A percentile compares a stretch with the other conserved stretches of the same genome.
Conservation (phyloP, 2,888 invertebrate genomes). For the Ormyrus rosae region DNA sequence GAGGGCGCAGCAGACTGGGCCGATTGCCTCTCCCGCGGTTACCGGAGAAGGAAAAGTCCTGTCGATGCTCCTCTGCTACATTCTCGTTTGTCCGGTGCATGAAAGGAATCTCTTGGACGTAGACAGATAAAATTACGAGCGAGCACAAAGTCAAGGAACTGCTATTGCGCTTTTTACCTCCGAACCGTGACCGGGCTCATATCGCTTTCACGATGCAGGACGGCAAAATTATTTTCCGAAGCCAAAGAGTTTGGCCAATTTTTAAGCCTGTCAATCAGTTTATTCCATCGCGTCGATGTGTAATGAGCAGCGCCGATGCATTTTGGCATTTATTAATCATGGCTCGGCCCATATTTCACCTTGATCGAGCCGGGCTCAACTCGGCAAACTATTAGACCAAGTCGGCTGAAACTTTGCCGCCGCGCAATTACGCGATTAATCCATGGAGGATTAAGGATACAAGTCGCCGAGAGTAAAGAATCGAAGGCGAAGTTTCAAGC, state of each 20-base stretch:
- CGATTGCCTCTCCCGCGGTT: slow-evolving; percentile 32
- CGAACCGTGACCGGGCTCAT: no score
- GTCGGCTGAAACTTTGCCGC: not conserved
- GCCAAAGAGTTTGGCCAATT: no score
- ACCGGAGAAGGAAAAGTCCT: slow-evolving; percentile 17
- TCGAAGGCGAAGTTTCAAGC: not conserved
- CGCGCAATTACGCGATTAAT: slow-evolving; percentile 5
- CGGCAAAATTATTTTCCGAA: not conserved
- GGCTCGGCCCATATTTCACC: not conserved
- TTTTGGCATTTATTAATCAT: slow-evolving; percentile 35
- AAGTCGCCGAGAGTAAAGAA: no score
- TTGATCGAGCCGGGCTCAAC: slow-evolving; percentile 9
- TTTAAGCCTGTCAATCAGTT: no score
- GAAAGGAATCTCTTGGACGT: slow-evolving; percentile 21
- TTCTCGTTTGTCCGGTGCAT: slow-evolving; percentile 5
- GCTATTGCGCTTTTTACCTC: not conserved
- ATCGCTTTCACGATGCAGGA: no score
- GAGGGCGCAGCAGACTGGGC: not conserved
- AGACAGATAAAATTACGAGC: slow-evolving; percentile 36
- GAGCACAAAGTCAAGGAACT: not conserved
- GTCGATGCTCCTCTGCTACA: not conserved
- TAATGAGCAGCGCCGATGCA: slow-evolving; percentile 8
- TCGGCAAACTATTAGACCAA: not conserved
- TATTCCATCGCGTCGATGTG: not conserved
- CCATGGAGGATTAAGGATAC: slow-evolving; percentile 1